Evolutionary conservation across 2,888 invertebrate species (phyloP).

Genomic region (Noctua comes): DNA sequence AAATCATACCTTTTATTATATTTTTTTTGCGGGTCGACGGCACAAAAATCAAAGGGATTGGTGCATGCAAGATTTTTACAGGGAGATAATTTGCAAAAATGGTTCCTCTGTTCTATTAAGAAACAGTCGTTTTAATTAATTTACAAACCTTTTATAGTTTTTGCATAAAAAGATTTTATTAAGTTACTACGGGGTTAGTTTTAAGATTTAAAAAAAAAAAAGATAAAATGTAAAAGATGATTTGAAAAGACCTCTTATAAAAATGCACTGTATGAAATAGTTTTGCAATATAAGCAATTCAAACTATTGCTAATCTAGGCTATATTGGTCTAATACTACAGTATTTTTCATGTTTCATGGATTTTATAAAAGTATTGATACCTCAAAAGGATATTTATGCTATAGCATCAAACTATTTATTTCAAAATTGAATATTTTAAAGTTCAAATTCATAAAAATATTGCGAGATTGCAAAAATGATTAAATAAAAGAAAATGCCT

Average conservation of each 20-base stretch:
- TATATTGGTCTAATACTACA: conserved; percentile 56
- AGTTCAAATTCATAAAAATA: conserved; percentile 36
- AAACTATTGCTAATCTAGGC: conserved; percentile 58
- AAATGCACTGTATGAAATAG: conserved; percentile 18
- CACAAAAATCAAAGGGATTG: conserved; percentile 55
- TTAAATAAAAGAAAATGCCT: conserved; percentile 29
- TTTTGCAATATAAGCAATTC: conserved; percentile 53
- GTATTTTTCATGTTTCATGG: conserved; percentile 12
- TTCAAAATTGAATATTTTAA: conserved; percentile 13
- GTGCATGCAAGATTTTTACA: conserved; percentile 45
- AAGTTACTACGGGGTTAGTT: conserved; percentile 11
- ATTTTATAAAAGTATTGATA: conserved; percentile 18
- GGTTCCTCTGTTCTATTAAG: conserved; percentile 10
- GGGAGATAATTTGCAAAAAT: conserved; percentile 4
- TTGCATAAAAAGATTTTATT: conserved; percentile 9
- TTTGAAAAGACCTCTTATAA: conserved; percentile 36
- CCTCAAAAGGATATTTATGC: conserved; percentile 24
- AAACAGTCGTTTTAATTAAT: conserved; percentile 6
- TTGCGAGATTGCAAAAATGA: conserved; percentile 54
- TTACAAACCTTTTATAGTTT: conserved; percentile 25
- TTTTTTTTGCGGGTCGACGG: conserved; percentile 26
- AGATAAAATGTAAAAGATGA: neutral
- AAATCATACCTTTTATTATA: conserved; percentile 37
- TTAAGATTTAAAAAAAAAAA: neutral
- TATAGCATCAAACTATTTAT: conserved; percentile 37